Conservation (phyloP, 2,888 invertebrate species). For the Eupeodes luniger region DNA sequence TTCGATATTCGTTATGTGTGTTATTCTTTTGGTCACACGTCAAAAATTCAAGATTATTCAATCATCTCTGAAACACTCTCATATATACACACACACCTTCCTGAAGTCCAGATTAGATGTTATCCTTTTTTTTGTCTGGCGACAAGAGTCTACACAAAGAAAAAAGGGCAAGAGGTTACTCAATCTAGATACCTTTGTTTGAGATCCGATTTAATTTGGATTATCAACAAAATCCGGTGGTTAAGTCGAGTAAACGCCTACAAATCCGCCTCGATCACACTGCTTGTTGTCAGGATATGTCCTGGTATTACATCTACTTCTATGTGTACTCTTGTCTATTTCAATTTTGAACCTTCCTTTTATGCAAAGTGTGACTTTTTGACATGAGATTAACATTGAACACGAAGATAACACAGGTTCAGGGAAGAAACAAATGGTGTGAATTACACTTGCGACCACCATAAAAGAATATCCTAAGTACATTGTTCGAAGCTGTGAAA, state of each 20-base stretch:
- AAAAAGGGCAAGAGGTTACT: constrained; percentile 47
- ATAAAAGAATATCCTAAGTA: constrained; percentile 30
- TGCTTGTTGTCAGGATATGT: constrained; percentile 64
- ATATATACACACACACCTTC: background rate
- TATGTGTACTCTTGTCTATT: constrained; percentile 19
- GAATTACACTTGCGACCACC: constrained; percentile 33
- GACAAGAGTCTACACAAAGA: background rate
- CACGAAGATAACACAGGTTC: constrained; percentile 29
- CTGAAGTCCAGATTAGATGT: constrained; percentile 20
- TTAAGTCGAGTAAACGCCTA: constrained; percentile 84
- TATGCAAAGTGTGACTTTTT: constrained; percentile 63
- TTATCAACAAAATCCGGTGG: constrained; percentile 81
- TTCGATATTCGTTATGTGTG: constrained; percentile 47
- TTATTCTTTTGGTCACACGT: constrained; percentile 38
- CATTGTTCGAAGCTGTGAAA: constrained; percentile 79
- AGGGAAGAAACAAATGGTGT: constrained; percentile 27
- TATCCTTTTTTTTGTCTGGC: constrained; percentile 31
- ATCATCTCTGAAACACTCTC: constrained; percentile 20
- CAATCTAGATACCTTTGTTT: constrained; percentile 72
- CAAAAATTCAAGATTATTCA: constrained; percentile 48
- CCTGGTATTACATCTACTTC: constrained; percentile 16
- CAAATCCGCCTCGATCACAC: constrained; percentile 67
- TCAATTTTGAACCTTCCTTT: constrained; percentile 1
- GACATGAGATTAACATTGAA: constrained; percentile 54
- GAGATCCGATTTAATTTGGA: constrained; percentile 82